Percentiles rank a stretch among this genome's conserved stretches.
phyloP scores from a whole-genome alignment of 1,140 invertebrate species.

The Drosophila saltans region DNA sequence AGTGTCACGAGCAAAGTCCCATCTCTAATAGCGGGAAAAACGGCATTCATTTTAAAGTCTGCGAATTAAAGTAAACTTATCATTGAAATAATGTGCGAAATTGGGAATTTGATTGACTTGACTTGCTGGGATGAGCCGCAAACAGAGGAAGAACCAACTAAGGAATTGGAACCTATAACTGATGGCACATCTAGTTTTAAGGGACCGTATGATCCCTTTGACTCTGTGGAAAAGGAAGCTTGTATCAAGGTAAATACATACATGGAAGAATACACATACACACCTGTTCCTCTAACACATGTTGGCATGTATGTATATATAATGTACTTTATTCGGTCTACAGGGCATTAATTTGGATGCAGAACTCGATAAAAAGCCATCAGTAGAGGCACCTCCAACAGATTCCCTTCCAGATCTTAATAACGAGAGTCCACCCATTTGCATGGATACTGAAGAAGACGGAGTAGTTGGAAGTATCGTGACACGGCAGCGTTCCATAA shows the following conservation, averaged over 20 bases:
- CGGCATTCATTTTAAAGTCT: slow-evolving; percentile 41
- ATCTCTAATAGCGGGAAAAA: slow-evolving; percentile 55
- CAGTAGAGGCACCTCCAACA: too few species aligned
- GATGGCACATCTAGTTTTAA: slow-evolving; percentile 41
- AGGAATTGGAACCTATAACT: slow-evolving; percentile 26
- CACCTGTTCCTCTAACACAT: neutral
- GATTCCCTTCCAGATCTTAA: slow-evolving; percentile 15
- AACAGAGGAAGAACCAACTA: slow-evolving; percentile 29
- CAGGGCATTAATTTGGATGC: neutral
- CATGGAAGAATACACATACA: slow-evolving; percentile 3
- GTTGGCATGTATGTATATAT: neutral
- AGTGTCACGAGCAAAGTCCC: slow-evolving; percentile 8
- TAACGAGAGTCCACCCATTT: slow-evolving; percentile 57
- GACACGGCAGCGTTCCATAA: slow-evolving; percentile 7
- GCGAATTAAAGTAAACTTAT: slow-evolving; percentile 2
- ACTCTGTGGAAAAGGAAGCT: slow-evolving; percentile 72
- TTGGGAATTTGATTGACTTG: slow-evolving; percentile 61
- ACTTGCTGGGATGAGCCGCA: slow-evolving; percentile 46
- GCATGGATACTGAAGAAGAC: slow-evolving; percentile 26
- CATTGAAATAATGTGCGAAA: slow-evolving; percentile 46
- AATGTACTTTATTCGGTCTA: neutral
- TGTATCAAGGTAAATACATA: slow-evolving; percentile 58
- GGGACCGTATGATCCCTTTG: slow-evolving; percentile 74
- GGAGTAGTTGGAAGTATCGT: slow-evolving; percentile 1
- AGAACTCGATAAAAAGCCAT: neutral